Percentiles rank a stretch among this genome's conserved stretches.
phyloP scores from a whole-genome alignment of 2,797 vertebrate species.

The Pteropus rufus region DNA sequence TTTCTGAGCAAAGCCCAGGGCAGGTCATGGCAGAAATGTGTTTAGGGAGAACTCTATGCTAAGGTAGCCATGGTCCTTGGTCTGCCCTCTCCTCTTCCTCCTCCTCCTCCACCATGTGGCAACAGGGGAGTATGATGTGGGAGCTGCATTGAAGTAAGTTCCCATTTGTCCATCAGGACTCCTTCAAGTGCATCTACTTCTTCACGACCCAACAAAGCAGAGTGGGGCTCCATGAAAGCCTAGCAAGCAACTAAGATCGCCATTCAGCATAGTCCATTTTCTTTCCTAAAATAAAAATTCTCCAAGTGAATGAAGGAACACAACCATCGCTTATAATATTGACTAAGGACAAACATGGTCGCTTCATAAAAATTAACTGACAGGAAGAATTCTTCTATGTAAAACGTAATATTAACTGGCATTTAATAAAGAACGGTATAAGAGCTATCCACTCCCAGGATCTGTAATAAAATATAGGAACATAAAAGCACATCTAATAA shows the following conservation, averaged over 20 bases:
- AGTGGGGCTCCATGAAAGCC: background rate
- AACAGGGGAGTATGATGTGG: background rate
- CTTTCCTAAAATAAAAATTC: background rate
- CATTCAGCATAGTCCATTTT: background rate
- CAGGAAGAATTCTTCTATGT: background rate
- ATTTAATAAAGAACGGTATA: background rate
- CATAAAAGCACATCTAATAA: slow-evolving; percentile 28
- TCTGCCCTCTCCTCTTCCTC: background rate
- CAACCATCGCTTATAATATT: background rate
- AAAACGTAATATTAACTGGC: background rate
- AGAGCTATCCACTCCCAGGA: background rate
- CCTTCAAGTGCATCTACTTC: background rate
- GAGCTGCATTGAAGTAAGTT: background rate
- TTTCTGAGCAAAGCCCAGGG: background rate
- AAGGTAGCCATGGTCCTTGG: background rate
- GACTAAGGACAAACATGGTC: background rate
- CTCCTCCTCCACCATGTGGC: background rate
- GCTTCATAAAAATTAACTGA: slow-evolving; percentile 28
- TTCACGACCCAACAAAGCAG: background rate
- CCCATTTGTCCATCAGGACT: background rate
- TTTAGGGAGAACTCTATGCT: background rate
- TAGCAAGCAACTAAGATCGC: background rate
- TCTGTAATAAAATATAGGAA: background rate
- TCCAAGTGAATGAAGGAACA: background rate
- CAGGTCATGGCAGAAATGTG: background rate